These are phyloP conservation scores for Druon quercuslanigerum DNA, from an alignment of 1,140 invertebrate genomes.

Conservation along the genomic window DNA sequence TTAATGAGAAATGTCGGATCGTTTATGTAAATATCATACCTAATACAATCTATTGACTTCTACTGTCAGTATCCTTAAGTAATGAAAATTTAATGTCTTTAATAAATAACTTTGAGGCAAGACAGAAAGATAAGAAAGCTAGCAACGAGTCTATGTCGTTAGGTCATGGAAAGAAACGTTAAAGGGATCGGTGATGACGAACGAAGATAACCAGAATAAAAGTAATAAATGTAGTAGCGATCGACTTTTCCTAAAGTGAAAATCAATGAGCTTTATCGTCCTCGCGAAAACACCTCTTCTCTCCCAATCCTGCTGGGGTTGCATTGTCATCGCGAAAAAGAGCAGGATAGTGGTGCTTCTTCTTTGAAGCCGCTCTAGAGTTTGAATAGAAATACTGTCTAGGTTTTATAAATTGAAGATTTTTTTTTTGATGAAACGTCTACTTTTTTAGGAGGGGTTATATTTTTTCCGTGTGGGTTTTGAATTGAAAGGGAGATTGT, in stretches of 20 bases:
- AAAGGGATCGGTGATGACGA: slow-evolving; percentile 9
- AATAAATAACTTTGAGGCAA: slow-evolving; percentile 20
- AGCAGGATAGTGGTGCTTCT: background rate
- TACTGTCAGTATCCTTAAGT: slow-evolving; percentile 7
- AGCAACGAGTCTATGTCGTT: slow-evolving; percentile 18
- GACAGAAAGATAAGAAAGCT: slow-evolving; percentile 5
- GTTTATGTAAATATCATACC: no score
- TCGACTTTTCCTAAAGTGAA: slow-evolving; percentile 28
- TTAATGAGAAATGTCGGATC: no score
- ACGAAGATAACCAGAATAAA: slow-evolving; percentile 24
- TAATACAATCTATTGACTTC: background rate
- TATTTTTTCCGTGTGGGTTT: no score
- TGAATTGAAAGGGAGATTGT: no score
- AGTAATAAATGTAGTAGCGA: slow-evolving; percentile 28
- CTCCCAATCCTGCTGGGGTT: background rate
- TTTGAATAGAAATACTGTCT: background rate
- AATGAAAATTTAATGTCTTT: slow-evolving; percentile 17
- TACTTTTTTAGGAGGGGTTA: no score
- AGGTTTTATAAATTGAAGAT: no score
- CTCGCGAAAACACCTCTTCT: background rate
- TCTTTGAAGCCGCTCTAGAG: background rate
- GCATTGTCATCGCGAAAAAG: slow-evolving; percentile 12
- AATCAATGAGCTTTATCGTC: slow-evolving; percentile 29
- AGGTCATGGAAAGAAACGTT: slow-evolving; percentile 16
- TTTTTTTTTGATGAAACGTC: no score